Conservation (phyloP, 2,113 vertebrate genomes). For the Urocynchramus pylzowi region DNA sequence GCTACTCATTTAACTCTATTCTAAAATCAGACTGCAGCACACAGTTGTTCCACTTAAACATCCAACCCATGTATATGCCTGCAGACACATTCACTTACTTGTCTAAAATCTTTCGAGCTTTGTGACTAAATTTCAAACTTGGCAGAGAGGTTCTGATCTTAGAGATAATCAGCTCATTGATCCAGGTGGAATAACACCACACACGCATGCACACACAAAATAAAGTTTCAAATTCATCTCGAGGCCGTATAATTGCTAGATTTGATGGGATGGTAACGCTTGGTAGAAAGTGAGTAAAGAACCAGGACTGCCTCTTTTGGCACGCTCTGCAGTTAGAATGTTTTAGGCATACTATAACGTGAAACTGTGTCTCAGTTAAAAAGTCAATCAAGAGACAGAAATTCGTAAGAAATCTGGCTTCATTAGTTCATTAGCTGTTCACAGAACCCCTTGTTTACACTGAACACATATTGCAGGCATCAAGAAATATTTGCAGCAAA, state of each 20-base stretch:
- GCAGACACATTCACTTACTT: not conserved
- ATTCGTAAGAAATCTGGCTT: conserved; percentile 33
- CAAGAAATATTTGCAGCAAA: conserved; percentile 13
- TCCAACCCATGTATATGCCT: not conserved
- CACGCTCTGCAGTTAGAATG: not conserved
- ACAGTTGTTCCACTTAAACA: not conserved
- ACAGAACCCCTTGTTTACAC: conserved; percentile 17
- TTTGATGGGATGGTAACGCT: not conserved
- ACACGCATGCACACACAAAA: not conserved
- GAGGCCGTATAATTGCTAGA: not conserved
- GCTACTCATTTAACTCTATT: not conserved
- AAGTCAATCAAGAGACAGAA: conserved; percentile 11
- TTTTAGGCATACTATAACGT: not conserved
- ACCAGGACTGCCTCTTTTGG: not conserved
- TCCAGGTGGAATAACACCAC: not conserved
- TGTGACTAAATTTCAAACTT: not conserved
- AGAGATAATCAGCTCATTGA: not conserved
- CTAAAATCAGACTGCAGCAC: not conserved
- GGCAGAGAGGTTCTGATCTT: not conserved
- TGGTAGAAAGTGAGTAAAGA: not conserved
- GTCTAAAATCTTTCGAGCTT: not conserved
- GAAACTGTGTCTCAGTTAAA: not conserved
- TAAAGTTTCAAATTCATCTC: not conserved
- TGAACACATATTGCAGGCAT: conserved; percentile 25
- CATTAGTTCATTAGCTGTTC: conserved; percentile 37